These are phyloP conservation scores for Caenorhabditis drosophilae DNA, from an alignment of 2,888 invertebrate species.

Conservation along the genomic window DNA sequence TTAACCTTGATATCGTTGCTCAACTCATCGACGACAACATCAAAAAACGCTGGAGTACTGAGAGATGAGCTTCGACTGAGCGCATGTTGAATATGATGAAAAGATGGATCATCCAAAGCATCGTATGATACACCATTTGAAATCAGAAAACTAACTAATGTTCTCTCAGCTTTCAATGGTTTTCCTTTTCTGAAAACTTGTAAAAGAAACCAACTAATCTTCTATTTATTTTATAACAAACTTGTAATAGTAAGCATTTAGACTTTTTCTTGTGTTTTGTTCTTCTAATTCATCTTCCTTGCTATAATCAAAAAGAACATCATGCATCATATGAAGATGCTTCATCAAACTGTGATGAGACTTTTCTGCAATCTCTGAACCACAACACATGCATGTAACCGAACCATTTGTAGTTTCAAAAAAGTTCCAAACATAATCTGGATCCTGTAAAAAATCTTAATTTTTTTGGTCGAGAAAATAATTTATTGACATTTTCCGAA, in stretches of 20 bases:
- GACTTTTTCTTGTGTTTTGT: not conserved
- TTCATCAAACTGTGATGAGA: not conserved
- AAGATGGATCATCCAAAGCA: not conserved
- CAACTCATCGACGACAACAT: conserved; percentile 1
- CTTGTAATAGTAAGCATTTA: not conserved
- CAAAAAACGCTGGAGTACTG: not conserved
- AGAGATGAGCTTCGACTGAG: not conserved
- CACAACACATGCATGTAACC: conserved; percentile 3
- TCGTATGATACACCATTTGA: conserved; percentile 2
- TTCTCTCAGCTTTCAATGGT: conserved; percentile 1
- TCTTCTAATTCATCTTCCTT: not conserved
- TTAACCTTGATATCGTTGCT: not conserved
- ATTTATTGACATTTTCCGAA: not conserved
- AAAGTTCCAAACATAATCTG: conserved; percentile 1
- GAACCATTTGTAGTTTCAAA: not conserved
- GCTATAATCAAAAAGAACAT: not conserved
- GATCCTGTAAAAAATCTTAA: not conserved
- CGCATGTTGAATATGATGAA: not conserved
- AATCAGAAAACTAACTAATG: not conserved
- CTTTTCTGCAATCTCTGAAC: not conserved
- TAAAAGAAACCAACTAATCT: no score
- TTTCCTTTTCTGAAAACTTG: not conserved
- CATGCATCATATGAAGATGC: conserved; percentile 5
- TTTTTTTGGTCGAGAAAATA: not conserved
- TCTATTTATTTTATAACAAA: no score